A percentile compares a stretch with the other conserved stretches of the same genome.
These are phyloP conservation scores for Himalopsyche tibetana DNA, from an alignment of 2,888 invertebrate species.

Conservation along the genomic window DNA sequence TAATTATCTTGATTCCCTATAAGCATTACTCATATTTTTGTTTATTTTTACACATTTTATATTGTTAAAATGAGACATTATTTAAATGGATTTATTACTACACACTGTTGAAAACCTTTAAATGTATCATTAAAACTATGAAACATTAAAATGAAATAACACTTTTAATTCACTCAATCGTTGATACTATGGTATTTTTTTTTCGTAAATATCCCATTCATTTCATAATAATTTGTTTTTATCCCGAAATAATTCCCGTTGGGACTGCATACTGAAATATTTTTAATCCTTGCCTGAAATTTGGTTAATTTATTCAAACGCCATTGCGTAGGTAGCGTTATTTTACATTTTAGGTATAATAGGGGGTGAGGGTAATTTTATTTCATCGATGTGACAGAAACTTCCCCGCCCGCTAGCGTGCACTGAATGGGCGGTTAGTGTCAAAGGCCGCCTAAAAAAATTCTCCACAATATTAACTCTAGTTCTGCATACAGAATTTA, in stretches of 20 bases:
- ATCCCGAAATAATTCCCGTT: constrained; percentile 27
- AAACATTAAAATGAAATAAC: too few species aligned
- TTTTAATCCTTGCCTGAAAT: constrained; percentile 23
- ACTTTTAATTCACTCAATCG: too few species aligned
- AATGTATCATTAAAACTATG: too few species aligned
- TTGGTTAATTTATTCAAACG: constrained; percentile 37
- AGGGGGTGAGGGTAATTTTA: constrained; percentile 24
- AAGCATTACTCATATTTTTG: too few species aligned
- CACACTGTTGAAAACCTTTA: too few species aligned
- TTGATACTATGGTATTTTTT: too few species aligned
- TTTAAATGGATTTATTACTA: too few species aligned
- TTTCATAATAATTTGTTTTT: constrained; percentile 3
- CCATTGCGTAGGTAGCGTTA: not conserved
- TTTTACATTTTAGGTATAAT: not conserved
- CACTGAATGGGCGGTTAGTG: not conserved
- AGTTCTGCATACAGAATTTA: constrained; percentile 38
- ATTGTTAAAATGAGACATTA: too few species aligned
- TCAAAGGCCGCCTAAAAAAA: constrained; percentile 39
- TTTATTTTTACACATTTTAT: too few species aligned
- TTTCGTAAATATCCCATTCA: not conserved
- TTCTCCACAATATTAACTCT: constrained; percentile 37
- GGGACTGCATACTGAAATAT: not conserved
- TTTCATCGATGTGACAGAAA: constrained; percentile 42
- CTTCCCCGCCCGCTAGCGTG: constrained; percentile 31
- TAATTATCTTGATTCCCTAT: too few species aligned